Percentiles rank a stretch among this genome's conserved stretches.
phyloP scores from a whole-genome alignment of 2,797 vertebrate species.

The Eulemur rubriventer region DNA sequence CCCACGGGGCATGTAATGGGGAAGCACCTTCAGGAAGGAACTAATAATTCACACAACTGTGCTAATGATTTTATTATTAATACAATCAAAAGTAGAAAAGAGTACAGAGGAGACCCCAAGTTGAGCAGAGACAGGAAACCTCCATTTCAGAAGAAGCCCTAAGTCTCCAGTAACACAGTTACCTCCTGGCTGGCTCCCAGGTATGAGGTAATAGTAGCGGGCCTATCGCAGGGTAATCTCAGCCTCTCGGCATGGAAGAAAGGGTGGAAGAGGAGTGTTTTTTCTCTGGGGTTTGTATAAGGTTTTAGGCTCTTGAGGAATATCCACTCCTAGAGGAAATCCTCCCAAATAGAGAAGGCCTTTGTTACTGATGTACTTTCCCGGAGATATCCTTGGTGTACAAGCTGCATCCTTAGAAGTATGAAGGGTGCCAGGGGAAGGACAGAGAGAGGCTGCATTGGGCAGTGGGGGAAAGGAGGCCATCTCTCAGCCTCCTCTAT shows the following conservation, averaged over 20 bases:
- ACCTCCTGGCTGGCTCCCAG: neutral
- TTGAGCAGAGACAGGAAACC: neutral
- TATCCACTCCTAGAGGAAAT: neutral
- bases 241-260: neutral
- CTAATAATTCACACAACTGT: neutral
- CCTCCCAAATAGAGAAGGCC: neutral
- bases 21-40: neutral
- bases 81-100: neutral
- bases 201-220: neutral
- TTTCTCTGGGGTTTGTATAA: neutral
- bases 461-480: neutral
- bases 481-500: neutral
- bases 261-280: neutral
- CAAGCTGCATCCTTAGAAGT: neutral
- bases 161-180: neutral
- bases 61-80: neutral
- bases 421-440: neutral
- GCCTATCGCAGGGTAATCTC: neutral
- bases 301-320: neutral
- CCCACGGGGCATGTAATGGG: neutral
- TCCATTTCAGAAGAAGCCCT: neutral
- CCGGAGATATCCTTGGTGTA: neutral
- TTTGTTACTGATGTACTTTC: neutral
- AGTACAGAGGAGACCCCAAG: neutral
- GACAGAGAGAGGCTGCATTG: neutral